These are phyloP conservation scores for Drepanosiphum platanoidis DNA, from an alignment of 2,888 invertebrate species.

Conservation along the genomic window DNA sequence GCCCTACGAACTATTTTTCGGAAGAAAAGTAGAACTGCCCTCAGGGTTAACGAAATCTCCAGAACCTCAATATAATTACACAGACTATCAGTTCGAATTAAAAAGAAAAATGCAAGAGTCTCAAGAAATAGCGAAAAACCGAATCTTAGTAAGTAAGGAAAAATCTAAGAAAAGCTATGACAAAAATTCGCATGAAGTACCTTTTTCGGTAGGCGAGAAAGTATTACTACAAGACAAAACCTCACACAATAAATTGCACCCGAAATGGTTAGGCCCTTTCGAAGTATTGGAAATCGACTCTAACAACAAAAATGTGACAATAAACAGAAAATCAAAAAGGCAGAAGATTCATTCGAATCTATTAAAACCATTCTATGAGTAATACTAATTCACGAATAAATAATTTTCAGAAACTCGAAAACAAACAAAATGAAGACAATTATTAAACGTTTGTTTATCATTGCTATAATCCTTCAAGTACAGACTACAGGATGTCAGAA, in stretches of 20 bases:
- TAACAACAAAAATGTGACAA: not conserved
- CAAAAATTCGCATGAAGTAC: not conserved
- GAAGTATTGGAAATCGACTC: not conserved
- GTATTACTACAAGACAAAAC: not conserved
- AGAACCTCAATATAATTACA: no score
- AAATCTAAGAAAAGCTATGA: not conserved
- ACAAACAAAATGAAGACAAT: no score
- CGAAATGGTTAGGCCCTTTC: not conserved
- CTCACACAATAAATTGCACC: not conserved
- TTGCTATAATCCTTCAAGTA: no score
- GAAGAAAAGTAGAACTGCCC: not conserved
- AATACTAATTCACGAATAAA: no score
- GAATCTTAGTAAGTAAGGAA: not conserved
- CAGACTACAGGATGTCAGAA: no score
- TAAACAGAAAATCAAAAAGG: not conserved
- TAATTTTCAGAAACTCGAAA: no score
- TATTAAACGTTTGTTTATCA: no score
- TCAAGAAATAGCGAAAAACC: not conserved
- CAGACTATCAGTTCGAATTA: slow-evolving; percentile 7
- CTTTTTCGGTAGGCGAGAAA: not conserved
- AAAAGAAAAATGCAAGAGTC: not conserved
- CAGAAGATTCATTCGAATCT: not conserved
- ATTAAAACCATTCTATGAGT: no score
- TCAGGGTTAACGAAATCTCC: not conserved
- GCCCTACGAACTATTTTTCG: not conserved